Evolutionary conservation across 2,113 vertebrate genomes (phyloP), one percentile per base, ranked within the genome.

Genomic region (Lepus timidus): DNA sequence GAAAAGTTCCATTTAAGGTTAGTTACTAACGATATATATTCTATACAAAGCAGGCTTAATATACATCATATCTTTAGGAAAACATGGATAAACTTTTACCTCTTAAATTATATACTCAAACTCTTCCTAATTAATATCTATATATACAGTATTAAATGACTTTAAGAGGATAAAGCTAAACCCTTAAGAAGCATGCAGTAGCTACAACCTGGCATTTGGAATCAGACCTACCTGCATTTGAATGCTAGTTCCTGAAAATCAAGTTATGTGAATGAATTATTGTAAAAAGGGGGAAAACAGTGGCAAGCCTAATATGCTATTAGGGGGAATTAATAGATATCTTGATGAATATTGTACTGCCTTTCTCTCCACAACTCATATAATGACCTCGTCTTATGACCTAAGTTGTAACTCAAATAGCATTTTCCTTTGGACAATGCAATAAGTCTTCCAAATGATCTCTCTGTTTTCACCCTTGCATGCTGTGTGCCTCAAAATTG

Each of bases 71-170:
- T 62, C 27, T 27, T 76, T 61, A 73, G 68, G 11, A 61, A 93
- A 85, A 65, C 3, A 12, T 78, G 39, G 19, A n/a, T 84, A 70
- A 87, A 49, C 8, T 67, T 10, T 7, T 3, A 36, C 2, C 65
- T 25, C 6, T 80, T 93, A 89, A 83, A 76, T 65, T 94, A 3
- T 62, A 20, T 71, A 13, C 58, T 93, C 2, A 93, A 80, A 88
- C 0, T 20, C 3, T 62, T 88, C 78, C 39, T 51, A 62, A 36
- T 67, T 73, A 95, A 76, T 7, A 13, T 64, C 1, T 71, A 17
- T 67, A 74, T 0, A n/a, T 9, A 29, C 22, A 36, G 7, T n/a
- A 39, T 52, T 84, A 39, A 93, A 44, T 62, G 70, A 20, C 36
- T 44, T 13, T 75, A 86, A 65, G 10, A n/a, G 6, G 12, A 92